A percentile compares a stretch with the other conserved stretches of the same genome.
Conservation (phyloP, 2,888 invertebrate species). For the Metacarcinus magister region DNA sequence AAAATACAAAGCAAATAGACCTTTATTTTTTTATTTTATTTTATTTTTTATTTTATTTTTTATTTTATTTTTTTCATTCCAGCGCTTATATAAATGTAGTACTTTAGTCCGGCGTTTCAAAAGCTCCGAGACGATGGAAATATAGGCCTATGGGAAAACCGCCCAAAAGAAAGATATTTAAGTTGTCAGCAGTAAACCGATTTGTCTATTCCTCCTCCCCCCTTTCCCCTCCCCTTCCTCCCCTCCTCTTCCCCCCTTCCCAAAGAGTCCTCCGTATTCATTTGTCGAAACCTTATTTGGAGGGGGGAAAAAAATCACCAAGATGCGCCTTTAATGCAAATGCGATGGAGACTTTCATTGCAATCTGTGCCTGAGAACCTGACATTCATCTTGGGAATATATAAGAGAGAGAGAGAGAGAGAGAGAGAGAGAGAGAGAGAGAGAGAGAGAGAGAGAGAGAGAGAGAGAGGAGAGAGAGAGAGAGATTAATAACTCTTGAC, state of each 20-base stretch:
- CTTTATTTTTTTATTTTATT: not conserved
- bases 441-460: conserved; percentile 50
- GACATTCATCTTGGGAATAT: not conserved
- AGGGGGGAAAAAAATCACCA: not conserved
- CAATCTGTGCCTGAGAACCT: not conserved
- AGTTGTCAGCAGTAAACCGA: not conserved
- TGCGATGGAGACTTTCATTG: conserved; percentile 1
- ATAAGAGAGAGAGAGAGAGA: conserved; percentile 33
- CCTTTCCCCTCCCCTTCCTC: too few species aligned
- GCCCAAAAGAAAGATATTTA: not conserved
- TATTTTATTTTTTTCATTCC: too few species aligned
- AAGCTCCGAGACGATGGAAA: not conserved
- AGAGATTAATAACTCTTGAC: not conserved
- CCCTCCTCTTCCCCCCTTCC: not conserved
- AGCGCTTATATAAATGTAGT: too few species aligned
- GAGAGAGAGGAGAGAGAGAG: not conserved
- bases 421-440: conserved; percentile 60
- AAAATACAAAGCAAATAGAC: not conserved
- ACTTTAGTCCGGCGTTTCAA: not conserved
- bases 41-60: too few species aligned
- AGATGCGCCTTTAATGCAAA: not conserved
- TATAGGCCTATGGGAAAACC: not conserved
- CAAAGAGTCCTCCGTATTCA: not conserved
- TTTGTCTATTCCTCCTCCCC: not conserved
- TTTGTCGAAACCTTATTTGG: not conserved